Evolutionary conservation across 2,888 invertebrate species (phyloP).

Genomic region (Lochmaea capreae): DNA sequence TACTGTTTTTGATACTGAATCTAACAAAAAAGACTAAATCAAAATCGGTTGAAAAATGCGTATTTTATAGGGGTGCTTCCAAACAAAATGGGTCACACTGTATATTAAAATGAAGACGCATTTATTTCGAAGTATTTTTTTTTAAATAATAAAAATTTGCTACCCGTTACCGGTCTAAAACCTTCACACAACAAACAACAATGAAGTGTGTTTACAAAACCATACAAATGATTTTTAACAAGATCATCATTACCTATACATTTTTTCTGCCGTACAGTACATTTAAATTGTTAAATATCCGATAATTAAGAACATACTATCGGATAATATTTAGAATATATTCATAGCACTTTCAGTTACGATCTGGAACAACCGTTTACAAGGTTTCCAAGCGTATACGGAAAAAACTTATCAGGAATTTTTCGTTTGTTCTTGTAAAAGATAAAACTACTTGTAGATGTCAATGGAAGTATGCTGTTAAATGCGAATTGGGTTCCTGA

Average conservation of each 20-base stretch:
- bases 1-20: too few relatives aligned
- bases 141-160: constrained; percentile 15
- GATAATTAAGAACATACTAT: constrained; percentile 19
- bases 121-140: not conserved
- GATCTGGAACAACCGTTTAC: not conserved
- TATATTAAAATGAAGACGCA: not conserved
- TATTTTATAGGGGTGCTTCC: too few relatives aligned
- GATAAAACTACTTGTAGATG: not conserved
- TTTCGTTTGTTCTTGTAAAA: not conserved
- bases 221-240: constrained; percentile 56
- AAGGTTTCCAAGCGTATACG: not conserved
- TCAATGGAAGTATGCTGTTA: too few relatives aligned
- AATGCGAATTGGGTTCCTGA: too few relatives aligned
- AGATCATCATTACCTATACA: constrained; percentile 57
- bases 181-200: constrained; percentile 56
- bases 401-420: too few relatives aligned
- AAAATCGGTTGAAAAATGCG: too few relatives aligned
- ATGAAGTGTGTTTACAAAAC: constrained; percentile 57
- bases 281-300: constrained; percentile 45
- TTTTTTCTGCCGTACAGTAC: constrained; percentile 50
- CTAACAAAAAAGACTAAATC: too few relatives aligned
- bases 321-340: constrained; percentile 9
- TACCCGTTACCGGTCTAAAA: constrained; percentile 6
- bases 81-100: too few relatives aligned
- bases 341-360: not conserved